Base-by-base conservation (phyloP, 1,140 invertebrate species). In the Macrosteles quadrilineatus region DNA sequence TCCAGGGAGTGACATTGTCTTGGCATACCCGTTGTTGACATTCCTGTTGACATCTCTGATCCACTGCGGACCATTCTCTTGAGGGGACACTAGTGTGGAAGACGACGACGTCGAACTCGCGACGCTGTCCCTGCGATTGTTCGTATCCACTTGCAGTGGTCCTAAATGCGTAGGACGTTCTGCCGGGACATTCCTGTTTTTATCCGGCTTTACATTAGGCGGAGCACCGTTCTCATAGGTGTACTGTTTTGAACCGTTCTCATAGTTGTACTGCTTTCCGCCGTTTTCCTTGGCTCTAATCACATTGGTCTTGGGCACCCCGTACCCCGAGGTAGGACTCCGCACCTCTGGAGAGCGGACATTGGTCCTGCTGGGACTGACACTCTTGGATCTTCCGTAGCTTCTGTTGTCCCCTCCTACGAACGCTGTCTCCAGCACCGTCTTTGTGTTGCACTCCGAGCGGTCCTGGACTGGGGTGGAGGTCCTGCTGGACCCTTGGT, bases 391-490 rank as follows among this genome's bases (percentile, higher is more conserved):
- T 21, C 72, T 67, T 12, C 55, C 47, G 25, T 43, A 66, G 2
- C 2, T 0, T 4, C 45, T 67, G n/a, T 66, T 65, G 25, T 57
- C 53, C 23, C 67, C 63, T 23, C 67, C 70, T 25, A 73, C 62
- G 36, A 73, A 73, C 23, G 72, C 72, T 21, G 72, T 73, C 43
- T 73, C 72, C 4, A 73, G 47, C 12, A 69, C 59, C 31, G 69
- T 19, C 43, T 69, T 69, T 27, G 64, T 12, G 30, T 69, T 69
- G 11, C 45, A 32, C 17, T 62, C 40, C 14, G 68, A 63, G 31
- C 32, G 11, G 50, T 53, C 43, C 14, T 40, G 32, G 9, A 66
- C 68, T 36, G 53, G 53, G 9, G 36, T 64, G 1, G 50, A 30
- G 19, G 31, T 62, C 59, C 31, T 30, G 32, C 25, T 62, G 36